Conservation (phyloP, 1,140 invertebrate species). For the Pseudomyrmex gracilis region DNA sequence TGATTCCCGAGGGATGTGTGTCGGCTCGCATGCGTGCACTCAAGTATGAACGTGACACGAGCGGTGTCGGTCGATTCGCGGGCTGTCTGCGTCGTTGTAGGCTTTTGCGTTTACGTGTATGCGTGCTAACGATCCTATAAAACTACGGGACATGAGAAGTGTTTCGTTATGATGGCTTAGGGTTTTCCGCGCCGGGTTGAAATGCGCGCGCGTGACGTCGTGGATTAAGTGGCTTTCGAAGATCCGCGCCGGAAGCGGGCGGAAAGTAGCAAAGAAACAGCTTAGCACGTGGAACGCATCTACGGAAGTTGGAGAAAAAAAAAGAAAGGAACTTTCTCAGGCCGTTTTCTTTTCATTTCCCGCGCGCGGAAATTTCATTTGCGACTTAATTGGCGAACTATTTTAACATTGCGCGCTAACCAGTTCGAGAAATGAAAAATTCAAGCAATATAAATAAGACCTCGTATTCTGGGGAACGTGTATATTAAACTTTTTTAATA, state of each 20-base stretch:
- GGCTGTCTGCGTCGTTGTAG: background rate
- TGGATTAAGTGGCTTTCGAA: constrained; percentile 24
- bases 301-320: background rate
- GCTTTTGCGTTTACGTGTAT: constrained; percentile 4
- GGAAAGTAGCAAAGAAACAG: background rate
- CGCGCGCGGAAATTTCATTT: constrained; percentile 23
- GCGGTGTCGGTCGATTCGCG: constrained; percentile 15
- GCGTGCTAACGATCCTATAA: constrained; percentile 58
- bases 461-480: constrained; percentile 14
- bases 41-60: background rate
- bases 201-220: background rate
- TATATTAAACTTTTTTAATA: constrained; percentile 28
- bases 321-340: background rate
- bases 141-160: constrained; percentile 64
- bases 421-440: constrained; percentile 30
- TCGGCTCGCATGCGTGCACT: background rate
- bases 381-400: constrained; percentile 16
- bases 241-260: background rate
- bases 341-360: constrained; percentile 3
- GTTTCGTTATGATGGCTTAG: constrained; percentile 60
- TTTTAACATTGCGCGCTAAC: constrained; percentile 8
- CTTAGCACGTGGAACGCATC: background rate
- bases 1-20: constrained; percentile 5
- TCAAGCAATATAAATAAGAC: background rate
- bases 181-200: constrained; percentile 33